Evolutionary conservation across 2,888 invertebrate species (phyloP), one percentile per base, ranked within the genome.

Genomic region (Xanthia icteritia): DNA sequence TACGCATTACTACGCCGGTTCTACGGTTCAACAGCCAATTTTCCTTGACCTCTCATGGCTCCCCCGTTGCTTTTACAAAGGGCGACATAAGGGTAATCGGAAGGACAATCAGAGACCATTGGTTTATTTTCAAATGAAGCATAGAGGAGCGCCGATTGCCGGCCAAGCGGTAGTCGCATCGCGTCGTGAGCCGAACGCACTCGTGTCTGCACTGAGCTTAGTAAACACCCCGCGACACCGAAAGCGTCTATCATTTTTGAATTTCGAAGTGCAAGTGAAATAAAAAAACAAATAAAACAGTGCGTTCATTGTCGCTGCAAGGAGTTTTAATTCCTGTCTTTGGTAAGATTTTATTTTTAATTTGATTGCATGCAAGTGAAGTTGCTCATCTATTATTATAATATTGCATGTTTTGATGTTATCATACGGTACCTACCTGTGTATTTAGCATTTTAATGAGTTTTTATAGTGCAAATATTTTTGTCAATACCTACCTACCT

Each of bases 91-190:
- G 90, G 92, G 92, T 90, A 86, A 88, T 87, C 83, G 60, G 81
- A 84, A 83, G 85, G 81, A 83, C 82, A 78, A 83, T 81, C 83
- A 86, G 86, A 91, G 93, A 87, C 87, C 92, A 86, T 82, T 85
- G 63, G 78, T 86, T 86, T 89, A 87, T 91, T 91, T 92, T 89
- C 91, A 89, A 92, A 92, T 94, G 93, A 94, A 91, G 93, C 94
- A 92, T 95, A 94, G 94, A 94, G 94, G 94, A 92, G 89, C 92
- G 92, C 86, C 84, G 87, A 86, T 88, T 79, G 90, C 85, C 85
- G 85, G 82, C 82, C 70, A 84, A 90, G 86, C 91, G 90, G 84
- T 94, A 96, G 96, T 96, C 93, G 94, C 90, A 89, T 90, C 92
- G 92, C 92, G 92, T 89, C 91, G 88, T 88, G 91, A 92, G 91